Percentiles rank a stretch among this genome's conserved stretches.
Conservation (phyloP, 2,797 vertebrate species). For the Oreortyx pictus region DNA sequence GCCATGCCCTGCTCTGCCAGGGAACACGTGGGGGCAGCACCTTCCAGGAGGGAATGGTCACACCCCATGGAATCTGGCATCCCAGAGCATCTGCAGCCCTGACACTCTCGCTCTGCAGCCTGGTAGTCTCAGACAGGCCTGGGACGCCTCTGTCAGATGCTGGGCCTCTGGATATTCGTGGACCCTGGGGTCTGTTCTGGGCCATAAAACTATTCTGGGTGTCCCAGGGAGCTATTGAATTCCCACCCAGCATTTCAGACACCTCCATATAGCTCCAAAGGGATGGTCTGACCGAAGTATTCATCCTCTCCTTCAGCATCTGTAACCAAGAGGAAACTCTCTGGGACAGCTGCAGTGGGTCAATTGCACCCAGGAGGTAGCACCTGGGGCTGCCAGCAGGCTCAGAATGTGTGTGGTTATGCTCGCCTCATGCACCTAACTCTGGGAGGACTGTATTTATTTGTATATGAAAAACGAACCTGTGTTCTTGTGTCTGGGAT, state of each 20-base stretch:
- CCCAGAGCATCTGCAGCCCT: fast-evolving
- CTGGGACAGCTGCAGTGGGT: background rate
- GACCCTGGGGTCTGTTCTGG: background rate
- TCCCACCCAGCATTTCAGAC: background rate
- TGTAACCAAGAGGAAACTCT: too few species aligned
- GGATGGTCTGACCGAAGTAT: fast-evolving
- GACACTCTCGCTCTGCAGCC: background rate
- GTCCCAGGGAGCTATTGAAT: background rate
- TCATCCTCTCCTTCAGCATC: background rate
- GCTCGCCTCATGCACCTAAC: background rate
- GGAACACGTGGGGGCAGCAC: background rate
- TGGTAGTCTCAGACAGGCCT: background rate
- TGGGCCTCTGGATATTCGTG: background rate
- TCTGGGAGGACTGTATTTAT: background rate
- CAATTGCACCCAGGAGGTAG: fast-evolving
- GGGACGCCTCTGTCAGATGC: background rate
- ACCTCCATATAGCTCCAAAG: background rate
- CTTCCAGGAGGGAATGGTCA: background rate
- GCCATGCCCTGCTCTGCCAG: fast-evolving
- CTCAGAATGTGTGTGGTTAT: background rate
- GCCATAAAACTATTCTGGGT: background rate
- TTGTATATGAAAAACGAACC: background rate
- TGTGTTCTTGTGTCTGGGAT: background rate
- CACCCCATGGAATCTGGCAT: fast-evolving
- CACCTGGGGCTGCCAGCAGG: background rate